Evolutionary conservation across 2,888 invertebrate species (phyloP).

Genomic region (Sympetrum striolatum): DNA sequence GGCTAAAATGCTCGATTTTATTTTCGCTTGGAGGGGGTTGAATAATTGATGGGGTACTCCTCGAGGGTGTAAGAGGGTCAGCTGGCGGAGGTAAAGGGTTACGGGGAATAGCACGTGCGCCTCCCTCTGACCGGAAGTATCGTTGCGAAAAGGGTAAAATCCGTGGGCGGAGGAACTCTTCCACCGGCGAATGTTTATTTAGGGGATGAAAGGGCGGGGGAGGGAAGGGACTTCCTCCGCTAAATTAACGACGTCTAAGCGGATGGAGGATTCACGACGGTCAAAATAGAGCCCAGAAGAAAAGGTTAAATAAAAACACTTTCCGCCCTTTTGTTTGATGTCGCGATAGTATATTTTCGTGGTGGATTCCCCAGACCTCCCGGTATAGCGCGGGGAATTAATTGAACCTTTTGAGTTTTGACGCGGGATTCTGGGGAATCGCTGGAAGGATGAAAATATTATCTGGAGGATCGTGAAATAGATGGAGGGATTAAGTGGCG

Average conservation of each 20-base stretch:
- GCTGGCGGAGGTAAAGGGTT: neutral
- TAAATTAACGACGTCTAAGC: neutral
- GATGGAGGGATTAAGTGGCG: no score
- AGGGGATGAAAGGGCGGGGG: neutral
- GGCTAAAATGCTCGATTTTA: no score
- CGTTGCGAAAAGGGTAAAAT: neutral
- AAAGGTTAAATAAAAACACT: neutral
- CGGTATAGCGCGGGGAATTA: no score
- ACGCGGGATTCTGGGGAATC: no score
- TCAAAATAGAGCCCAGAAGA: neutral
- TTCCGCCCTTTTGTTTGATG: neutral
- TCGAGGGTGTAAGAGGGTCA: neutral
- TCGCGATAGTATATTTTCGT: neutral
- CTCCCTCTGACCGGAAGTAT: neutral
- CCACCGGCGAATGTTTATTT: neutral
- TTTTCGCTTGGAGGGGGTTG: no score
- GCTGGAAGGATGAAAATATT: no score
- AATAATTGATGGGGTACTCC: neutral
- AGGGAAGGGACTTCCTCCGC: neutral
- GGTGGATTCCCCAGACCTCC: no score
- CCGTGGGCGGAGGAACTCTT: neutral
- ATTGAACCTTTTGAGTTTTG: no score
- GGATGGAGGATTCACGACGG: neutral
- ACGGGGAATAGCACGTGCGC: neutral
- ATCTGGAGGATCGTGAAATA: no score